Base-by-base conservation (phyloP, 2,113 vertebrate species). In the Embiotoca jacksoni region DNA sequence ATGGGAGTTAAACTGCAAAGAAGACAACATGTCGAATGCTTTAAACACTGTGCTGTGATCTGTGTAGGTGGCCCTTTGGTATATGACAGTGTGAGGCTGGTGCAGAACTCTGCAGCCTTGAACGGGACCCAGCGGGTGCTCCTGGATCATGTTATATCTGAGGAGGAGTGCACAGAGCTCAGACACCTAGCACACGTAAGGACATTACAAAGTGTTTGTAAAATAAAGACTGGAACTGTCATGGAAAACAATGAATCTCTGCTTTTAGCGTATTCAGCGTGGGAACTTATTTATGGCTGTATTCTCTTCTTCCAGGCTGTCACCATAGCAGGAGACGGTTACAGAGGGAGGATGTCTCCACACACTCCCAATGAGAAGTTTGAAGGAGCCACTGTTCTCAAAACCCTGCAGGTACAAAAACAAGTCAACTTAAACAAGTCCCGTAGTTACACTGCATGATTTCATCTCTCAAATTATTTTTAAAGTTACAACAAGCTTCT, bases 301-400 rank as follows among this genome's bases (percentile, higher is more conserved):
- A 0, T 75, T 53, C 44, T 58, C 36, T 10, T 56, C 11, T 23
- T 33, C 9, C 83, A 99, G 98, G 91, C 92, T 0, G 95, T 98
- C 67, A 95, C 96, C 68, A 91, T 96, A 54, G 96, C 96, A 75
- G 98, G 98, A 39, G 97, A 99, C 0, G 98, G 98, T 6, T 99
- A 99, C 90, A 92, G 96, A 85, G 98, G 98, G 0, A 97, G 96
- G 91, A 96, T 94, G 60, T 99, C 98, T 30, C 98, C 98, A 0
- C 98, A 99, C 80, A 99, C 98, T 0, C 98, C 98, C 0, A 99
- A 98, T 6, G 98, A 99, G 83, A 97, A 91, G 83, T 99, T 99
- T 78, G 98, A 99, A 95, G 98, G 98, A 7, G 97, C 97, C 31
- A 99, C 97, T 0, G 97, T 99, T 9, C 93, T 99, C 52, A 99